Percentiles rank a stretch among this genome's conserved stretches.
Conservation (phyloP, 2,888 invertebrate genomes). For the Drosophila emarginata region DNA sequence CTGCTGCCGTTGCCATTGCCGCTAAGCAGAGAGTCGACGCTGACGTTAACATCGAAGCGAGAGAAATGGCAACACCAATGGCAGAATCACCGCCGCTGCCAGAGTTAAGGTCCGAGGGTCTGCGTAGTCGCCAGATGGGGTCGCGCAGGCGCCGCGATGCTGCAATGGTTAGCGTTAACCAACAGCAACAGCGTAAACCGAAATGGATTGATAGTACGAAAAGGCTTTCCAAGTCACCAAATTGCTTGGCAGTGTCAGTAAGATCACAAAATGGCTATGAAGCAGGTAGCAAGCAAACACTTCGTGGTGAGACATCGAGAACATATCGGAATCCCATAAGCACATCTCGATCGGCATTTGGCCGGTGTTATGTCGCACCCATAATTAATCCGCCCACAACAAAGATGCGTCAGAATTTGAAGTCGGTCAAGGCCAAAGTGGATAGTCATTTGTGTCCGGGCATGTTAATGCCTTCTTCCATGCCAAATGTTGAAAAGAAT, state of each 20-base stretch:
- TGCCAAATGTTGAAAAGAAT: not conserved
- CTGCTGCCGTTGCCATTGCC: conserved; percentile 39
- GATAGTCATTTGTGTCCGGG: conserved; percentile 15
- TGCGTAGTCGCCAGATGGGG: conserved; percentile 29
- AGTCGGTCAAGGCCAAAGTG: conserved; percentile 31
- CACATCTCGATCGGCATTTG: not conserved
- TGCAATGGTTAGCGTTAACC: not conserved
- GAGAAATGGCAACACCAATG: conserved; percentile 24
- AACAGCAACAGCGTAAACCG: not conserved
- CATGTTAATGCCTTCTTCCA: not conserved
- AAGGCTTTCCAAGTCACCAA: not conserved
- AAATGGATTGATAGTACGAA: not conserved
- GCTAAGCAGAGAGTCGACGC: conserved; percentile 19
- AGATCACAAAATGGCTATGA: not conserved
- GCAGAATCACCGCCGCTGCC: conserved; percentile 11
- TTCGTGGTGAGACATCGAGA: not conserved
- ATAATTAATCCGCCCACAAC: not conserved
- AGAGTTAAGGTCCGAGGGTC: conserved; percentile 17
- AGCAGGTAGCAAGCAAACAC: not conserved
- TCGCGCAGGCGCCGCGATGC: conserved; percentile 39
- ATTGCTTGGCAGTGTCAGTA: not conserved
- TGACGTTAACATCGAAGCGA: conserved; percentile 13
- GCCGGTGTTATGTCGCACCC: not conserved
- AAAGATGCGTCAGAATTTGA: not conserved
- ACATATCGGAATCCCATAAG: not conserved